Conservation (phyloP, 1,140 invertebrate genomes). For the Zaprionus camerounensis region DNA sequence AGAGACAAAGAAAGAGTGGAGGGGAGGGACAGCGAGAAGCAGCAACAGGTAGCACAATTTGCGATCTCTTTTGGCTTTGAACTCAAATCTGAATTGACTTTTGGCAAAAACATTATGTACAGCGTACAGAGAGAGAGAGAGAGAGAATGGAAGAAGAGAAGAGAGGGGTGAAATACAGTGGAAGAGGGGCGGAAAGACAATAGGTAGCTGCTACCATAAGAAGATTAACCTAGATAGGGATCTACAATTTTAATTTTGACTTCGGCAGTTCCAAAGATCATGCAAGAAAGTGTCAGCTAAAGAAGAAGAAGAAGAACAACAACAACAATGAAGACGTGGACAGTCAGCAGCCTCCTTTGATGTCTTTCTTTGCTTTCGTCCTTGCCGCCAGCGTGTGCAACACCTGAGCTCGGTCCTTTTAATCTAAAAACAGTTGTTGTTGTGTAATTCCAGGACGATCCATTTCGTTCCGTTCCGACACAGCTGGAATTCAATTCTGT, state of each 20-base stretch:
- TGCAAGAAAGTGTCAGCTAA: conserved; percentile 62
- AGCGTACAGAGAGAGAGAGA: conserved; percentile 7
- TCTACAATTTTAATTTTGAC: conserved; percentile 66
- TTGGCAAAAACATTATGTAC: conserved; percentile 64
- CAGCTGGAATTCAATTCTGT: conserved; percentile 77
- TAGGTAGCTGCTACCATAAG: conserved; percentile 46
- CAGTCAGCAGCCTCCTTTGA: conserved; percentile 53
- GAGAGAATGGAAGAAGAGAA: neutral
- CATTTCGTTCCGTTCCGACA: conserved; percentile 21
- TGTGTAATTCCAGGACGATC: conserved; percentile 24
- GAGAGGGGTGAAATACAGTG: neutral
- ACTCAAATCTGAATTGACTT: conserved; percentile 64
- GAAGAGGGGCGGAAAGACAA: neutral
- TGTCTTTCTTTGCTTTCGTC: conserved; percentile 55
- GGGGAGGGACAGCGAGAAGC: conserved; percentile 2
- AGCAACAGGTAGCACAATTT: conserved; percentile 66
- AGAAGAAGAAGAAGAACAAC: conserved; percentile 31
- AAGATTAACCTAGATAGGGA: conserved; percentile 42
- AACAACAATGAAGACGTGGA: conserved; percentile 28
- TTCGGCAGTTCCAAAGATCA: conserved; percentile 28
- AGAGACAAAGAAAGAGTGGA: conserved; percentile 20
- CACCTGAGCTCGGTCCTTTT: conserved; percentile 36
- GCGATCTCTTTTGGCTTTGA: conserved; percentile 59
- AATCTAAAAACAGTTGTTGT: conserved; percentile 38
- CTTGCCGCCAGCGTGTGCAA: conserved; percentile 49